Evolutionary conservation across 2,113 vertebrate species (phyloP).

Genomic region (Tautogolabrus adspersus): DNA sequence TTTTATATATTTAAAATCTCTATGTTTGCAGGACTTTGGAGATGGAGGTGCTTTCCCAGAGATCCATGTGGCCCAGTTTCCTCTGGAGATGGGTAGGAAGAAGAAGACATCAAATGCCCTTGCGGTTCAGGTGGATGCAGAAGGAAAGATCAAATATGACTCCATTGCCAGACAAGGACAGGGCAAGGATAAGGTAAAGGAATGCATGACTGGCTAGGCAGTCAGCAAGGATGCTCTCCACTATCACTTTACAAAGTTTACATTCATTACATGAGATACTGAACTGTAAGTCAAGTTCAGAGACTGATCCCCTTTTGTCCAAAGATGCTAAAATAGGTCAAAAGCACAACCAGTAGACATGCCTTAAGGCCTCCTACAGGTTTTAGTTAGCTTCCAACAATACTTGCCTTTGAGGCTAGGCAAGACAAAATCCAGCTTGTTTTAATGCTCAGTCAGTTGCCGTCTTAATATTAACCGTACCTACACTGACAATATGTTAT

Average conservation of each 20-base stretch:
- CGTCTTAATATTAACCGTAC: no score
- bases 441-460: no score
- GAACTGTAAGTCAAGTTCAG: neutral
- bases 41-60: constrained; percentile 99
- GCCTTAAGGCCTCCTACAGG: no score
- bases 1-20: neutral
- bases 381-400: no score
- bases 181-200: constrained; percentile 93
- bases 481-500: no score
- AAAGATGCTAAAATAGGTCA: no score
- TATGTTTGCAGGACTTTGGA: constrained; percentile 91
- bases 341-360: no score
- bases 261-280: neutral
- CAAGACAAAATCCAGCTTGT: no score
- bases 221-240: neutral
- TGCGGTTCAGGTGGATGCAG: constrained; percentile 96
- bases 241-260: neutral
- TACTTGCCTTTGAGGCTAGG: no score
- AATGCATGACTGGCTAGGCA: rapidly evolving
- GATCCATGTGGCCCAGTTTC: constrained; percentile 97
- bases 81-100: constrained; percentile 96
- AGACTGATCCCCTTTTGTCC: no score
- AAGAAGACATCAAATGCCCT: constrained; percentile 96
- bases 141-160: constrained; percentile 98
- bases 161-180: constrained; percentile 96